Base-by-base conservation (phyloP, 2,888 invertebrate species). In the Diaperis boleti region DNA sequence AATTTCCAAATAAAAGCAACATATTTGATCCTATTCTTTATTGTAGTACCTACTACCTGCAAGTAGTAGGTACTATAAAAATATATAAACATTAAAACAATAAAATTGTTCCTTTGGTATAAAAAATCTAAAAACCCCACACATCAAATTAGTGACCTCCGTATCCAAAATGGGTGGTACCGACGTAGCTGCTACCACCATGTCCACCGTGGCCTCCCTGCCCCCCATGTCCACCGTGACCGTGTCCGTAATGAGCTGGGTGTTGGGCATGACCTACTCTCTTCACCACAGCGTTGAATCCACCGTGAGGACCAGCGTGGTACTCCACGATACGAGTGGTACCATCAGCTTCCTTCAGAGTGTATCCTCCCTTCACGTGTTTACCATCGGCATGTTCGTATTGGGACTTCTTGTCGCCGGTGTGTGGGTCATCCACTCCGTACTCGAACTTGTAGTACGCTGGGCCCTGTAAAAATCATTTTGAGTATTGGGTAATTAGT, bases 321-420 rank as follows among this genome's bases (percentile, higher is more conserved):
- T 62, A 62, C 31, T 76, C 70, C 0, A 77, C 77, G 3, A 74
- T 62, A 3, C 77, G 71, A 1, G 65, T 69, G 15, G 75, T 76
- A 50, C 78, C 77, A 66, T 77, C 78, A 14, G 77, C 69, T 64
- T 78, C 77, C 22, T 71, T 61, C 26, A 77, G 61, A 42, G 70
- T 69, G 62, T 76, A 76, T 10, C 64, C 65, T 4, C 76, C 77
- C 37, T 71, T 69, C 11, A 76, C 71, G 4, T 67, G 59, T 60
- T 75, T 70, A 4, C 76, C 76, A 15, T 75, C 69, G 3, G 72
- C 67, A 31, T 68, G 66, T 61, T 78, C 77, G 42, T 67, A 62
- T 49, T 77, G 77, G 5, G 70, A 66, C 57, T 77, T 74, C 17
- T 70, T 68, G 66, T 77, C 77, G 7, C 73, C 72, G 3, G 76